Evolutionary conservation across 2,888 invertebrate species (phyloP), one percentile per base, ranked within the genome.

Genomic region (Leucania comma): DNA sequence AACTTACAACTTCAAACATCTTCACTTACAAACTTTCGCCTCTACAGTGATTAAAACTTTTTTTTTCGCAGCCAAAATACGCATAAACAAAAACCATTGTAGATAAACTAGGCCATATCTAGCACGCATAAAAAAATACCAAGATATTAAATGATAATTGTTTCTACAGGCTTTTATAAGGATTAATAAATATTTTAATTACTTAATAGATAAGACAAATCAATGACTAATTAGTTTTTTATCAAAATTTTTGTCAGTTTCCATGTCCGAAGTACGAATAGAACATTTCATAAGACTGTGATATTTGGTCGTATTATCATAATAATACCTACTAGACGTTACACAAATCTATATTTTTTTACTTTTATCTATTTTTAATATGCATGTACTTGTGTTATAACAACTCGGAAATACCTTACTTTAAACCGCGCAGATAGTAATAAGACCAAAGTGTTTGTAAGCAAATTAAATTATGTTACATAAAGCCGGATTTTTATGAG

Each of bases 191-290:
- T 3, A 53, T 38, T 58, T 10, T 46, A 48, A 57, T 51, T 57
- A 61, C 17, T n/a, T 29, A n/a, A 14, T 46, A n/a, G 78, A 77
- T 75, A 79, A 58, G 48, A 65, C 22, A 58, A 78, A 75, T 75
- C 60, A 57, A 14, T 57, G 14, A 60, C 51, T 32, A 57, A 78
- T 65, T 38, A 72, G 5, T 78, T 46, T 78, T 75, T 75, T 66
- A 72, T 72, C 50, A 12, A 32, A 35, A 8, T 8, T 14, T 12
- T 48, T 48, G 42, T 53, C 5, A 12, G 22, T 53, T 8, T 0
- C 14, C 26, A 35, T 57, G 32, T 22, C 0, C 3, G 24, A 24
- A 35, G 29, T 53, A n/a, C 14, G 17, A 35, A 32, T 10, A 6
- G 6, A 61, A 57, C 22, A 48, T 48, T 24, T 0, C 3, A 38